These are phyloP conservation scores for Ariolimax columbianus DNA, from an alignment of 2,888 invertebrate species.

Conservation along the genomic window DNA sequence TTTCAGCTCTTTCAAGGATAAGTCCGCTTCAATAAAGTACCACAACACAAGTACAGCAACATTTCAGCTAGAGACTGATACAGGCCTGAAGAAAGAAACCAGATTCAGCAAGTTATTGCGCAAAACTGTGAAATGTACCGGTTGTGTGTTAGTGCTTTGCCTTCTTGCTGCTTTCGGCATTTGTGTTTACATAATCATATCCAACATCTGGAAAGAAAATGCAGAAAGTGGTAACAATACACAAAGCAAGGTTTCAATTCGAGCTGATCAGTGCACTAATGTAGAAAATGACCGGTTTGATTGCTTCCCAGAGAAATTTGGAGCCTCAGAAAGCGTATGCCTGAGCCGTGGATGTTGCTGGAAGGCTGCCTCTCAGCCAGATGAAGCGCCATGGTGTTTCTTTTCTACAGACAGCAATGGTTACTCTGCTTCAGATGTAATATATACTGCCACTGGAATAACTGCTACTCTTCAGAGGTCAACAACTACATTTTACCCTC, in stretches of 20 bases:
- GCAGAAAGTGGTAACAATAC: background rate
- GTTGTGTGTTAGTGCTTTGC: background rate
- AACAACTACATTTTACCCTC: constrained; percentile 32
- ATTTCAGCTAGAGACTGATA: background rate
- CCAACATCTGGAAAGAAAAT: background rate
- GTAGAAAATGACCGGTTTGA: constrained; percentile 51
- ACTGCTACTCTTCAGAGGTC: constrained; percentile 36
- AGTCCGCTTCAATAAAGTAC: constrained; percentile 9
- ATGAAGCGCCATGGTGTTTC: constrained; percentile 54
- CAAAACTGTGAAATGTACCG: background rate
- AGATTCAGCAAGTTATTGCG: constrained; percentile 10
- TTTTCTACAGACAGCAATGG: constrained; percentile 51
- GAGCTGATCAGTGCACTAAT: constrained; percentile 38
- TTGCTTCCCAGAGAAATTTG: constrained; percentile 54
- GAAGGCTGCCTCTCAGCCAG: constrained; percentile 8
- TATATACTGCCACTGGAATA: constrained; percentile 13
- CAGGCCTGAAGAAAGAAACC: background rate
- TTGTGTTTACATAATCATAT: background rate
- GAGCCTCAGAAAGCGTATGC: constrained; percentile 48
- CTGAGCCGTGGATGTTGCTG: constrained; percentile 54
- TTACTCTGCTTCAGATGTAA: constrained; percentile 35
- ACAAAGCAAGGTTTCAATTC: background rate
- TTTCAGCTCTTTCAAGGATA: constrained; percentile 7
- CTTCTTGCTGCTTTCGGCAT: constrained; percentile 12
- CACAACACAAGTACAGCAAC: background rate